Evolutionary conservation across 2,113 vertebrate genomes (phyloP).

Genomic region (Erythrocebus patas): DNA sequence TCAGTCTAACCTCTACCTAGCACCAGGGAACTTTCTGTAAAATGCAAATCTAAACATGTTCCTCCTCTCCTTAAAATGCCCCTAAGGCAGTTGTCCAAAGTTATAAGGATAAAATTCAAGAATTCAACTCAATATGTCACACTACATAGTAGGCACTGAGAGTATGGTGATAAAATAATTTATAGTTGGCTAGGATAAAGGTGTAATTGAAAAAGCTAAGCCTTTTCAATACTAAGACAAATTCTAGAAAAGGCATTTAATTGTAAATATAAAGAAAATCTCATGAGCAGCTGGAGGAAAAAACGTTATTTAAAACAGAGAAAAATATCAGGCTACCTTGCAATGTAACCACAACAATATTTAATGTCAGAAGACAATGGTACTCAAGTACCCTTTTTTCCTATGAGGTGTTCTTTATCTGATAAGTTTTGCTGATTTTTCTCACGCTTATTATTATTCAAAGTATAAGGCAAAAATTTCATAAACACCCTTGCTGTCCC

Average conservation of each 20-base stretch:
- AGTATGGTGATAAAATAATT: neutral
- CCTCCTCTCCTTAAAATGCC: neutral
- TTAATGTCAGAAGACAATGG: neutral
- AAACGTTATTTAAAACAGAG: neutral
- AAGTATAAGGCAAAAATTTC: neutral
- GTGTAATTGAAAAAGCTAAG: too few relatives aligned
- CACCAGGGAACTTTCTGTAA: neutral
- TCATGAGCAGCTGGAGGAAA: neutral
- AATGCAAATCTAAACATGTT: neutral
- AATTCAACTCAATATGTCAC: neutral
- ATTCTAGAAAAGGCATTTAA: neutral
- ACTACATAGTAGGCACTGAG: neutral
- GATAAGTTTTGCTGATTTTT: neutral
- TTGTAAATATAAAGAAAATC: slow-evolving; percentile 4
- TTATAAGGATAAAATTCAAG: neutral
- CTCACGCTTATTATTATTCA: neutral
- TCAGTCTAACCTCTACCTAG: neutral
- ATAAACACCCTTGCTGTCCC: neutral
- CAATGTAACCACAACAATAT: neutral
- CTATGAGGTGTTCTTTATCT: neutral
- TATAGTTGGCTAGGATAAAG: neutral
- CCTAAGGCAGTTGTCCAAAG: neutral
- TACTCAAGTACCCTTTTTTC: neutral
- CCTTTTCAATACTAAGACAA: neutral
- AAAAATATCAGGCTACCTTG: neutral